These are phyloP conservation scores for Stomorhina lunata DNA, from an alignment of 2,888 invertebrate genomes.

Conservation along the genomic window DNA sequence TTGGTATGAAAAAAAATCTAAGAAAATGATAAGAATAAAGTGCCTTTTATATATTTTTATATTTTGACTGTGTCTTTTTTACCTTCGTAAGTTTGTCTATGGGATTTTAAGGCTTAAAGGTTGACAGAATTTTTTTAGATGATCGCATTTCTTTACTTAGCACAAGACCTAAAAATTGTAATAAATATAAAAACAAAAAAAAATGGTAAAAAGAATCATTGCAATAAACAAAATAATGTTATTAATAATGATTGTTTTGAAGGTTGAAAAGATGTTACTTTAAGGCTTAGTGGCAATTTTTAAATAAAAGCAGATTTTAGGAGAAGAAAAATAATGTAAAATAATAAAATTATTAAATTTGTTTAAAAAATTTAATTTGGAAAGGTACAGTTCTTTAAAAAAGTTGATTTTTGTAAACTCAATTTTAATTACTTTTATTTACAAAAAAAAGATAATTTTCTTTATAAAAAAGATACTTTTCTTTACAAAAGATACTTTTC, in stretches of 20 bases:
- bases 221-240: slow-evolving; percentile 2
- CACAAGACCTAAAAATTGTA: neutral
- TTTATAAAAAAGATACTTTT: no score
- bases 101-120: slow-evolving; percentile 15
- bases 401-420: no score
- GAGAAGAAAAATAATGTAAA: neutral
- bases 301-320: neutral
- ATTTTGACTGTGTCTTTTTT: neutral
- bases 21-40: slow-evolving; percentile 15
- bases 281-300: neutral
- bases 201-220: neutral
- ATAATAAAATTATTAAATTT: no score
- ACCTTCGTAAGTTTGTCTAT: neutral
- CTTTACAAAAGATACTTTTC: no score
- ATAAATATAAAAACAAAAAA: neutral
- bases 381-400: no score
- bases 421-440: no score
- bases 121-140: slow-evolving; percentile 15
- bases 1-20: neutral
- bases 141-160: neutral
- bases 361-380: no score
- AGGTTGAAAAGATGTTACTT: neutral
- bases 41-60: slow-evolving; percentile 7
- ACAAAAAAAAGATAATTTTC: no score
- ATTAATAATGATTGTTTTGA: neutral